Evolutionary conservation across 2,113 vertebrate species (phyloP), one percentile per base, ranked within the genome.

Genomic region (Toxostoma redivivum): DNA sequence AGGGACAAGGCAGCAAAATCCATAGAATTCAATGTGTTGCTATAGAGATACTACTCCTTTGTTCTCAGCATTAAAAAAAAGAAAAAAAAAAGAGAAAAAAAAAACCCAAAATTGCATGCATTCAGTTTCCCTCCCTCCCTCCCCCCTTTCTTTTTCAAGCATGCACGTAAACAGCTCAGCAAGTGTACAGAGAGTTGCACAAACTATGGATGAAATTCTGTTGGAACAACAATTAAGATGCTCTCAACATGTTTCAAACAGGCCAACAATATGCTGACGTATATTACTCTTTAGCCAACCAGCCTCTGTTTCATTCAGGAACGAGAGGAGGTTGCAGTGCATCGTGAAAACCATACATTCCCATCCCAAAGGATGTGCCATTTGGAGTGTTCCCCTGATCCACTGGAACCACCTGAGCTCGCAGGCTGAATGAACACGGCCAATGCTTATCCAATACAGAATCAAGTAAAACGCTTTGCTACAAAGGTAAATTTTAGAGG

Each of bases 71-170:
- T 96, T 89, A 81, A 97, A 93, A 95, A 97, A 92, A 98, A 96
- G 92, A 92, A 14, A 89, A 91, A 91, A 93, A 90, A 15, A 86
- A 91, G 11, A 56, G 2, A 50, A 96, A 95, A 7, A 95, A 98
- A 97, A 85, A n/a, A n/a, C n/a, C n/a, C 96, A 95, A 96, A 95
- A 97, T 81, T 79, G 97, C 98, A 99, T 99, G 99, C 98, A 97
- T 92, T 96, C 20, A 18, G 24, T 96, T 97, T 96, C 96, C 96
- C 86, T 92, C 72, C 82, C 56, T 25, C 54, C 47, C 53, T 13
- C 96, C 97, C 57, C 97, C 30, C 23, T 71, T 86, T 86, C 33
- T 84, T 96, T 97, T 96, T 90, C 95, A 97, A 94, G 88, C 98
- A 98, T 98, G 98, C 98, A 97, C 1, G 8, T 96, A 95, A 97